Evolutionary conservation across 2,888 invertebrate genomes (phyloP).

Genomic region (Coelopa pilipes): DNA sequence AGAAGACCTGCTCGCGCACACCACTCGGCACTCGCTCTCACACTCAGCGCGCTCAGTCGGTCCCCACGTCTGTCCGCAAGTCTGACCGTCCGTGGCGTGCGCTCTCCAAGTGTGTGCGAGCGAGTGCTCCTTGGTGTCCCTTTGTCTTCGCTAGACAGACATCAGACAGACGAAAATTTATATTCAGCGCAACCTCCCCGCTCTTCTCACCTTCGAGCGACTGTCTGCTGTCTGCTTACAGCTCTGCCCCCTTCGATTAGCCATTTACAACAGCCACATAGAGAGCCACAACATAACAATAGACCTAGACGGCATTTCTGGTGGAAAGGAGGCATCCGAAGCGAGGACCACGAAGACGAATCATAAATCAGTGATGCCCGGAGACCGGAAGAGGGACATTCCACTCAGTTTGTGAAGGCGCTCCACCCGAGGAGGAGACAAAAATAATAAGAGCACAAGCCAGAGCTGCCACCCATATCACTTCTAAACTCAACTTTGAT

Average conservation of each 20-base stretch:
- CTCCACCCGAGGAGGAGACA: too few relatives aligned
- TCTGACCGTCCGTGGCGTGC: neutral
- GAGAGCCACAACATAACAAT: neutral
- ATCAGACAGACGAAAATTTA: slow-evolving; percentile 8
- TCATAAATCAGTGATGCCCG: neutral
- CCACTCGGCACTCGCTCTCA: neutral
- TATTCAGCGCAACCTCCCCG: slow-evolving; percentile 8
- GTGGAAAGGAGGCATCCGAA: neutral
- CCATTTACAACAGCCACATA: neutral
- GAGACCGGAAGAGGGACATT: neutral
- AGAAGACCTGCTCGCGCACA: slow-evolving; percentile 21
- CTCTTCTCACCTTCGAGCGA: neutral
- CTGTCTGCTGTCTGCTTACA: neutral
- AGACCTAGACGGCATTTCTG: neutral
- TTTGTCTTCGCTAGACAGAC: slow-evolving; percentile 11
- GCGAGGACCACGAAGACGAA: neutral
- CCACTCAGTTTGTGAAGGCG: too few relatives aligned
- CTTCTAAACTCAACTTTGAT: too few relatives aligned
- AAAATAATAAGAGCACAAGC: too few relatives aligned
- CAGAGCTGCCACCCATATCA: too few relatives aligned
- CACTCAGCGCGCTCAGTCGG: slow-evolving; percentile 12
- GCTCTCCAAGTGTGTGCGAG: neutral
- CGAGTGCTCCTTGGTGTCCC: neutral
- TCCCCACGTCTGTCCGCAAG: neutral
- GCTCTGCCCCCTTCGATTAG: neutral